Evolutionary conservation across 2,797 vertebrate species (phyloP), one percentile per base, ranked within the genome.

Genomic region (Lutjanus argentimaculatus): DNA sequence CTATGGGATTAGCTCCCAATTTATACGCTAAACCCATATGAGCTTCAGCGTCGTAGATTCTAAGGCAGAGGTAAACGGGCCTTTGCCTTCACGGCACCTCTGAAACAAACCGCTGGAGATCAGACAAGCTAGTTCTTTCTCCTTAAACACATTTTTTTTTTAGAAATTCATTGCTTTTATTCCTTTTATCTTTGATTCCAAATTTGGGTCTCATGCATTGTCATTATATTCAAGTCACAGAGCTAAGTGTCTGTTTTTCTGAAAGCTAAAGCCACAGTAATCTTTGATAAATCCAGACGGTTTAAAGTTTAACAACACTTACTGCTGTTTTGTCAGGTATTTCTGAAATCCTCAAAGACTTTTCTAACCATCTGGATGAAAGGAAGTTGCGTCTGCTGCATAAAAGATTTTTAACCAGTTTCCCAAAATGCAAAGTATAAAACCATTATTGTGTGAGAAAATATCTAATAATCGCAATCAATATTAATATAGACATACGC

Each of bases 261-360:
- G 8, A 40, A 68, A 72, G 2, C 21, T 30, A 45, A 76, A 76
- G 58, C 67, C 22, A 14, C 40, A 2, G 13, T 0, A 2, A 45
- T 61, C 58, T 74, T 57, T 85, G 7, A 65, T 69, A 73, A 73
- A 51, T 42, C 53, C 14, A 30, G 40, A 59, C 13, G n/a, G 49
- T 64, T 56, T 55, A 58, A 68, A 53, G 21, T 67, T 70, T 30
- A 63, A 75, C 70, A 66, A 43, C 42, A 58, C 19, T n/a, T 45
- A 22, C 42, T 65, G 59, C 53, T 74, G 65, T 70, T 68, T 36
- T 64, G 36, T 22, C 25, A 52, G 52, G 21, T 51, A 49, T 48
- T 53, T 55, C 64, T 7, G n/a, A n/a, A 67, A 62, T 59, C 62
- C 22, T 66, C n/a, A 62, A 25, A 65, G n/a, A 19, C 49, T 40